Evolutionary conservation across 2,797 vertebrate species (phyloP).

Genomic region (Gallinago stenura): DNA sequence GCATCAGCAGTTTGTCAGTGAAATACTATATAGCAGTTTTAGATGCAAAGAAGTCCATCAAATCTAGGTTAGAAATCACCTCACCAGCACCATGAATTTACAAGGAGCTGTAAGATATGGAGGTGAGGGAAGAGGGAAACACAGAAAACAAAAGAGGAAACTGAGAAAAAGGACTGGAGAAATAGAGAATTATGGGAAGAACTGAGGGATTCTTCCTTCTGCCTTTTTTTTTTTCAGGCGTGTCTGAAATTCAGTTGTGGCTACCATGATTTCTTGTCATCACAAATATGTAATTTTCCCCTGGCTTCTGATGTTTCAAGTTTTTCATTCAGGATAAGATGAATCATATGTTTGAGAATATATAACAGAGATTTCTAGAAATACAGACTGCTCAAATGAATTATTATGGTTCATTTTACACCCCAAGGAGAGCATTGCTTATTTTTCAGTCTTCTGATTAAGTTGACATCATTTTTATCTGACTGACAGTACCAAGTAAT

Average conservation of each 20-base stretch:
- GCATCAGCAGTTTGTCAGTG: background rate
- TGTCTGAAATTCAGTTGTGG: background rate
- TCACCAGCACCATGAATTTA: background rate
- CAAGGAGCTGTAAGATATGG: background rate
- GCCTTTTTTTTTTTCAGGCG: background rate
- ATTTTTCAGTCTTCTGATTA: background rate
- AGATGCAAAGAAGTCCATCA: slow-evolving; percentile 8
- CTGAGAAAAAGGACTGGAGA: background rate
- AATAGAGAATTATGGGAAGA: background rate
- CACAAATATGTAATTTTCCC: background rate
- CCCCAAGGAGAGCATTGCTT: background rate
- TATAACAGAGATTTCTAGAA: background rate
- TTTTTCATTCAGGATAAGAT: background rate
- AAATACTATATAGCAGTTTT: background rate
- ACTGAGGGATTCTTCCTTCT: background rate
- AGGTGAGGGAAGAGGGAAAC: background rate
- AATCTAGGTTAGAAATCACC: slow-evolving; percentile 21
- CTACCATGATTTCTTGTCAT: background rate
- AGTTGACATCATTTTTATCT: background rate
- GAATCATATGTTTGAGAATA: background rate
- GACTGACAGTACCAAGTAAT: background rate
- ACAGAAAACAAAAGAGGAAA: background rate
- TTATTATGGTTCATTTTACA: background rate
- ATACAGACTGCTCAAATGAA: background rate
- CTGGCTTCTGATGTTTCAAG: background rate